Conservation (phyloP, 2,113 vertebrate genomes). For the Anthoscopus minutus region DNA sequence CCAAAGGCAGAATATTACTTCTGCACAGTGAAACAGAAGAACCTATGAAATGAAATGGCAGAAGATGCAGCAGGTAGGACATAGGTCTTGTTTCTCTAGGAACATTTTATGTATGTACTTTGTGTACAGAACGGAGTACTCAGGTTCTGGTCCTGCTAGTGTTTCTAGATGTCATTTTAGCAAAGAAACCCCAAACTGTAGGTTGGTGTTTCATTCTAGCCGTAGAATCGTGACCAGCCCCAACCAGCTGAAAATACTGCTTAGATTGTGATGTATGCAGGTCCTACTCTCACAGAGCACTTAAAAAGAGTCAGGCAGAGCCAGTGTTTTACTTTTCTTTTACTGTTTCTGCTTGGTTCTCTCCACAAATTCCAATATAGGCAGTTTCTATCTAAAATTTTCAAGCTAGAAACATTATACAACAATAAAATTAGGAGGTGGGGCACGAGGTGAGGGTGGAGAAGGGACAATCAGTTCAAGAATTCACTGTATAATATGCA, state of each 20-base stretch:
- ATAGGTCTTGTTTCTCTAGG: not conserved
- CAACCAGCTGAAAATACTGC: not conserved
- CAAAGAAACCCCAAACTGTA: not conserved
- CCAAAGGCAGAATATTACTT: not conserved
- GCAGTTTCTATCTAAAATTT: not conserved
- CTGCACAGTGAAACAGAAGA: not conserved
- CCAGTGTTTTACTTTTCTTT: not conserved
- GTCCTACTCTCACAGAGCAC: not conserved
- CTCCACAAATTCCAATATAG: not conserved
- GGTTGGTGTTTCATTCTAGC: not conserved
- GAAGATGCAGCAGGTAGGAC: not conserved
- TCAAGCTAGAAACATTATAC: not conserved
- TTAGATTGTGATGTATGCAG: not conserved
- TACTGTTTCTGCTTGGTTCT: not conserved
- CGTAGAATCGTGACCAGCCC: not conserved
- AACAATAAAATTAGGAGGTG: not conserved
- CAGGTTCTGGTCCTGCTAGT: not conserved
- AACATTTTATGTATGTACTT: not conserved
- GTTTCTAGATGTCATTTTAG: not conserved
- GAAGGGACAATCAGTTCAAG: not conserved
- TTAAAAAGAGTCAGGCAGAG: not conserved
- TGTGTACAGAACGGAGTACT: not conserved
- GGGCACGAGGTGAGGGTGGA: rapidly evolving
- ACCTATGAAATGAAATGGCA: not conserved
- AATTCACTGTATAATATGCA: not conserved